phyloP scores from a whole-genome alignment of 2,888 invertebrate genomes.

The Microctonus brassicae region DNA sequence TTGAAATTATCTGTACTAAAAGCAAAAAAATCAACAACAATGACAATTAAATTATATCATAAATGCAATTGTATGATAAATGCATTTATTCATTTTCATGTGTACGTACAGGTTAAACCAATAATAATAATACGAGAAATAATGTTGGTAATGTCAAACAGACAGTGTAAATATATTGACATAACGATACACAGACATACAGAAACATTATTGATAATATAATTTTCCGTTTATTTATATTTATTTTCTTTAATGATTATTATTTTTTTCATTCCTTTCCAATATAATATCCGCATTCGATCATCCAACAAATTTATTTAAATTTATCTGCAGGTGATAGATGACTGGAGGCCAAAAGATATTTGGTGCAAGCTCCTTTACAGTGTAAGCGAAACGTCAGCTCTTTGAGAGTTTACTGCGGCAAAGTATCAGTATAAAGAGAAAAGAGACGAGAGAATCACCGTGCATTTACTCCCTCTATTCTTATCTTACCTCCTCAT shows the following conservation, averaged over 20 bases:
- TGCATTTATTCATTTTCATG: not conserved
- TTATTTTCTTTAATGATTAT: not conserved
- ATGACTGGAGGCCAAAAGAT: not conserved
- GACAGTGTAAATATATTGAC: not conserved
- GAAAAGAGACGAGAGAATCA: conserved; percentile 1
- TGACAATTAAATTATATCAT: not conserved
- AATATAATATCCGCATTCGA: not conserved
- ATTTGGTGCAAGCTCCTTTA: conserved; percentile 47
- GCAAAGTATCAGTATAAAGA: conserved; percentile 16
- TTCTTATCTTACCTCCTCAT: conserved; percentile 9
- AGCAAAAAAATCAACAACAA: not conserved
- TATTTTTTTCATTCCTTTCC: not conserved
- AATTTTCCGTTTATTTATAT: not conserved
- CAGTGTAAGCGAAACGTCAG: conserved; percentile 64
- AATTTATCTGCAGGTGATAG: conserved; percentile 3
- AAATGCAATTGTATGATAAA: not conserved
- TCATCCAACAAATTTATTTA: not conserved
- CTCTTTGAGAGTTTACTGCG: conserved; percentile 51
- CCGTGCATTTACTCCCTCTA: conserved; percentile 10
- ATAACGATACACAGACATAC: not conserved
- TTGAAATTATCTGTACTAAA: not conserved
- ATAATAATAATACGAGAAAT: not conserved
- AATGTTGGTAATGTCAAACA: not conserved
- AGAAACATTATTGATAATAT: too few relatives aligned
- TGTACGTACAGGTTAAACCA: not conserved